These are phyloP conservation scores for Adoxophyes honmai DNA, from an alignment of 1,140 invertebrate genomes.

Conservation along the genomic window DNA sequence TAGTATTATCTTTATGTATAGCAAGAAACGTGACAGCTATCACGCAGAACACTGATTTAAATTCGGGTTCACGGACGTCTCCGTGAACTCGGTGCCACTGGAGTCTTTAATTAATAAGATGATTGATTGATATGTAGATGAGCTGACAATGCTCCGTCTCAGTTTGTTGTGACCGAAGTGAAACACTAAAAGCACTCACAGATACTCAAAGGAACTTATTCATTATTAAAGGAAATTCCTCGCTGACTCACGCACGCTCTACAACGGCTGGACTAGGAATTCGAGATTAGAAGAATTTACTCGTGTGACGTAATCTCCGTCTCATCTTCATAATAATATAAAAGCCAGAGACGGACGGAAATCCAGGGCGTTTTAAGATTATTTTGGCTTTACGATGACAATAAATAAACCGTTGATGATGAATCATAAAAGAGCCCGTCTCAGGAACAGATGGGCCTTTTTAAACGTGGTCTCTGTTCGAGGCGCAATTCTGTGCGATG, in stretches of 20 bases:
- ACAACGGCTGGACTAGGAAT: background rate
- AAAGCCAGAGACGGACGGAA: background rate
- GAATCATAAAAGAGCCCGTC: conserved; percentile 1
- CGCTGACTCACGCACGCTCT: background rate
- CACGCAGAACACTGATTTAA: background rate
- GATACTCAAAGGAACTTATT: background rate
- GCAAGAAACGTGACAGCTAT: no score
- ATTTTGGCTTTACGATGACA: conserved; percentile 11
- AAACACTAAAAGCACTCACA: no score
- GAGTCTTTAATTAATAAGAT: background rate
- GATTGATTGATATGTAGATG: background rate
- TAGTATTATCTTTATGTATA: no score
- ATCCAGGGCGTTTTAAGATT: background rate
- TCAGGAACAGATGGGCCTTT: conserved; percentile 4
- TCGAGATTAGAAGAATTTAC: conserved; percentile 3
- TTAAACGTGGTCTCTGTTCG: background rate
- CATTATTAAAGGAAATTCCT: conserved; percentile 3
- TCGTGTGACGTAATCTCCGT: background rate
- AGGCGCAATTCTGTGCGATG: background rate
- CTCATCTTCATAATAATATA: no score
- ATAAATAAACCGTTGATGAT: conserved; percentile 11
- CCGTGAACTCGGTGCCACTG: background rate
- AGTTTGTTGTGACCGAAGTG: no score
- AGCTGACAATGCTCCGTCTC: no score
- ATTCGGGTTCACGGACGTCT: background rate